Percentiles rank a stretch among this genome's conserved stretches.
Evolutionary conservation across 1,140 invertebrate genomes (phyloP).

Genomic region (Proctacanthus coquilletti): DNA sequence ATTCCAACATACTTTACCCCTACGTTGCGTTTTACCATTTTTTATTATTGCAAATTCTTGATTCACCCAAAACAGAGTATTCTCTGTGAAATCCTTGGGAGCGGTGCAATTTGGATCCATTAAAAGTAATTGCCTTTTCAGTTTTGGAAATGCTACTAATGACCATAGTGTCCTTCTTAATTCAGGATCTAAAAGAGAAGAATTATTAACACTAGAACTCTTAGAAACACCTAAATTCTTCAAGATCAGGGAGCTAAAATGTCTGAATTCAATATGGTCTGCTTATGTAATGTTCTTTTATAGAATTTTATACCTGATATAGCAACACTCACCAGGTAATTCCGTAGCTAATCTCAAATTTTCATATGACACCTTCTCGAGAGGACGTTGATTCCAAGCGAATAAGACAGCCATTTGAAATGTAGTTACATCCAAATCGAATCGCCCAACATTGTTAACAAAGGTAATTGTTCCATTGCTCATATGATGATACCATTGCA

Average conservation of each 20-base stretch:
- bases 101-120: conserved; percentile 64
- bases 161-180: conserved; percentile 93
- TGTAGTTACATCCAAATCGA: conserved; percentile 96
- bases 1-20: conserved; percentile 57
- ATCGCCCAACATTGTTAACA: conserved; percentile 80
- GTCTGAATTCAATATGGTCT: no score
- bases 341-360: conserved; percentile 91
- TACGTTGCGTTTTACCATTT: conserved; percentile 84
- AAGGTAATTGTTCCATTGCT: conserved; percentile 97
- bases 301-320: no score
- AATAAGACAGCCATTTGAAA: conserved; percentile 99
- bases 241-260: no score
- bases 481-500: conserved; percentile 99
- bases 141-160: conserved; percentile 90
- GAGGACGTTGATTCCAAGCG: conserved; percentile 92
- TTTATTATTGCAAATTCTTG: conserved; percentile 85
- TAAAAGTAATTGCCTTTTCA: conserved; percentile 79
- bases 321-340: conserved; percentile 52
- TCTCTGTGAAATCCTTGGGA: conserved; percentile 87
- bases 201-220: no score
- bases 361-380: conserved; percentile 87
- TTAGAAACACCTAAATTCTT: no score
- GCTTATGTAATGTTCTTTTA: no score
- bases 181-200: conserved; percentile 55
- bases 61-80: conserved; percentile 91